Base-by-base conservation (phyloP, 1,140 invertebrate genomes). In the Drosophila suzukii region DNA sequence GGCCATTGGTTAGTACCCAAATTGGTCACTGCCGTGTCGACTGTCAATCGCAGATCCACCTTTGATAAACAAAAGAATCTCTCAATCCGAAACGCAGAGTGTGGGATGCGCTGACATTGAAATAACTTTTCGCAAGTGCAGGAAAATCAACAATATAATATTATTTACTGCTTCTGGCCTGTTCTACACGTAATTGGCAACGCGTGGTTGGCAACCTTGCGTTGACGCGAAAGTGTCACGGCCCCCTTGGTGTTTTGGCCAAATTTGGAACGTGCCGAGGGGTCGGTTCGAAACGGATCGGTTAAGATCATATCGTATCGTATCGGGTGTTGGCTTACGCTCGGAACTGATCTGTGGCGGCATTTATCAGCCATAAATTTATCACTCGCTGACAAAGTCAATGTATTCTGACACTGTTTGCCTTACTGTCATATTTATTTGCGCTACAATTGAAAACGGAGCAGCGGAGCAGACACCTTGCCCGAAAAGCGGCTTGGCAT, bases 61-160 rank as follows among this genome's bases (percentile, higher is more conserved):
- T 71, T 71, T 71, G 66, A 71, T 53, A 71, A 71, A 71, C 68
- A 71, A 17, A 65, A 71, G 63, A 71, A 68, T 50, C 53, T 71
- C 63, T 68, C 34, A 57, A 63, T 63, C 50, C 49, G n/a, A 53
- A 38, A 7, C 5, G 34, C 6, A 12, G 56, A 27, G 83, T 71
- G 81, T 80, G 66, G 61, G 77, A 60, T 65, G 57, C 66, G 49
- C 60, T 81, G 81, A 85, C 81, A 85, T 85, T 85, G 81, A 86
- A 79, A 67, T 78, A 70, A 51, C 71, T 50, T 74, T 65, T 71
- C 43, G 65, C 65, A 13, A 70, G 65, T 75, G 70, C 72, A 74
- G 70, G 60, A 34, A 71, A 71, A 71, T 70, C 67, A 71, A 50
- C 67, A 70, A 47, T 62, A 49, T 13, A 38, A 36, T 63, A n/a